Conservation (phyloP, 2,888 invertebrate genomes). For the Pristionchus mayeri region DNA sequence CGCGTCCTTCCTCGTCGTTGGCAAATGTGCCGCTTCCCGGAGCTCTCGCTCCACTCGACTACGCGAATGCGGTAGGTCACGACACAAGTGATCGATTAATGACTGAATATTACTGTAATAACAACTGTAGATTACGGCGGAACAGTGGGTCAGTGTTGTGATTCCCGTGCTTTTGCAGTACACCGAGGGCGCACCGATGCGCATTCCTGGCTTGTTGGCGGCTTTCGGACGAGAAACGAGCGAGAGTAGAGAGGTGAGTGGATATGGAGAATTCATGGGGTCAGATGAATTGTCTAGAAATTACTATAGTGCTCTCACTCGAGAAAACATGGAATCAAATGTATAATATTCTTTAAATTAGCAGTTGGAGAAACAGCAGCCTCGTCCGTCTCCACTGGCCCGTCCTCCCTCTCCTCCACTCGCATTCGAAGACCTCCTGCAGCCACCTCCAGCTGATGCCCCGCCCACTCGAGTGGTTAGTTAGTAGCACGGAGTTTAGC, state of each 20-base stretch:
- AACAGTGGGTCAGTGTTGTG: background rate
- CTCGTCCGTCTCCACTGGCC: background rate
- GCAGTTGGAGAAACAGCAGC: background rate
- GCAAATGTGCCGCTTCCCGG: background rate
- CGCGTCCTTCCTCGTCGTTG: background rate
- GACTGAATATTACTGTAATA: too few species aligned
- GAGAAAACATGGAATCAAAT: too few species aligned
- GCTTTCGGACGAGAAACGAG: background rate
- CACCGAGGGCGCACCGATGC: conserved; percentile 12
- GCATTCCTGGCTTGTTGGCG: background rate
- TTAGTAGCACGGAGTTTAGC: too few species aligned
- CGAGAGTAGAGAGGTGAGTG: conserved; percentile 9
- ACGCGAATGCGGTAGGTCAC: conserved; percentile 25
- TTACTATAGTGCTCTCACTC: too few species aligned
- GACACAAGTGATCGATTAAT: too few species aligned
- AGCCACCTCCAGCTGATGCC: background rate
- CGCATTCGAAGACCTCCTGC: background rate
- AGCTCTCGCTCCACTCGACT: conserved; percentile 5
- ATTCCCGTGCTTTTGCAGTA: background rate
- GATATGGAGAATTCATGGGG: too few species aligned
- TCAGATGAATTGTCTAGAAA: too few species aligned
- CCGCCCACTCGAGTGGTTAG: conserved; percentile 26
- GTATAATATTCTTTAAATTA: background rate
- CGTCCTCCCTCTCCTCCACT: background rate
- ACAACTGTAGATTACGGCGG: background rate